phyloP scores from a whole-genome alignment of 1,140 invertebrate genomes.

The Phymorhynchus buccinoides region DNA sequence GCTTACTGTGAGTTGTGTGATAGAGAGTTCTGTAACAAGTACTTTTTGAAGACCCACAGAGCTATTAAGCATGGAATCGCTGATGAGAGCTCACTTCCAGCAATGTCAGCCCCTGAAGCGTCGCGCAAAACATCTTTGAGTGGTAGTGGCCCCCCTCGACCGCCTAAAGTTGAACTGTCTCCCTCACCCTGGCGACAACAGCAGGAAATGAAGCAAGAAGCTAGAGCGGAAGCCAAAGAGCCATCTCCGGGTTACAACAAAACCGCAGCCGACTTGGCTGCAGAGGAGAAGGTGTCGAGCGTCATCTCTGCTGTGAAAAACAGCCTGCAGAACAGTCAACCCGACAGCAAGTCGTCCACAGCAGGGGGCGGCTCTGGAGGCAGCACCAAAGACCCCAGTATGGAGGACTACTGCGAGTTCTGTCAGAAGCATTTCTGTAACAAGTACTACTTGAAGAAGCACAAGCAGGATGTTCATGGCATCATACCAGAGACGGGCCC shows the following conservation, averaged over 20 bases:
- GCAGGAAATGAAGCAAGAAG: background rate
- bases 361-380: conserved; percentile 38
- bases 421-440: conserved; percentile 75
- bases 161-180: conserved; percentile 35
- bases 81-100: conserved; percentile 61
- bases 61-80: conserved; percentile 97
- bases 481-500: conserved; percentile 66
- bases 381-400: conserved; percentile 52
- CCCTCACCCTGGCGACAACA: conserved; percentile 37
- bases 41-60: conserved; percentile 94
- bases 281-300: conserved; percentile 34
- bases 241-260: background rate
- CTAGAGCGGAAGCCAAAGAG: conserved; percentile 38
- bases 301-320: conserved; percentile 32
- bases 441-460: conserved; percentile 78
- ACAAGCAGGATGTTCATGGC: conserved; percentile 79
- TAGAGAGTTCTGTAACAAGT: conserved; percentile 77
- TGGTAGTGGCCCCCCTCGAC: conserved; percentile 43
- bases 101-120: conserved; percentile 35
- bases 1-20: conserved; percentile 85
- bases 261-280: conserved; percentile 10
- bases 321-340: conserved; percentile 25
- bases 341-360: background rate
- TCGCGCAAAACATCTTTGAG: conserved; percentile 47
- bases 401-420: conserved; percentile 73